These are phyloP conservation scores for Conus ventricosus DNA, from an alignment of 1,140 invertebrate species.

Conservation along the genomic window DNA sequence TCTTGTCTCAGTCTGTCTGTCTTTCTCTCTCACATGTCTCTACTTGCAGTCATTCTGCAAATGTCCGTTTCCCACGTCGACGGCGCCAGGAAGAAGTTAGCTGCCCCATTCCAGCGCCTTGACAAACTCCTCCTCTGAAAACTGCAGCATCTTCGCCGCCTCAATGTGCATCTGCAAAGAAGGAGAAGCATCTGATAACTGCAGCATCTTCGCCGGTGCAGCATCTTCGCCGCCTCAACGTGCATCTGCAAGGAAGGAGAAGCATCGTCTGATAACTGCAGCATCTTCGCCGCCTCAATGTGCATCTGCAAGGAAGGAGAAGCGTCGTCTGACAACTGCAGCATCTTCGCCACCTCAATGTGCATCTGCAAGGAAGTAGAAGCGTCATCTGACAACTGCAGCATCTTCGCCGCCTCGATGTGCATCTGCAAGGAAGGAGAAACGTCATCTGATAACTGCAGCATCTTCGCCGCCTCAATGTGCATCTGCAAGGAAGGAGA, in stretches of 20 bases:
- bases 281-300: slow-evolving; percentile 75
- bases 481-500: slow-evolving; percentile 69
- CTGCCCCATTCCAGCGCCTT: slow-evolving; percentile 75
- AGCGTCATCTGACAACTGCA: too few relatives aligned
- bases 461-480: slow-evolving; percentile 75
- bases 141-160: slow-evolving; percentile 75
- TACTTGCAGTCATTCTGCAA: background rate
- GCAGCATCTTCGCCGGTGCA: too few relatives aligned
- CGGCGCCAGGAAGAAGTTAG: slow-evolving; percentile 29
- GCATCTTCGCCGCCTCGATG: too few relatives aligned
- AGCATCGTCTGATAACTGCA: slow-evolving; percentile 75
- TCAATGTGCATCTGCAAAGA: slow-evolving; percentile 74
- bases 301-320: slow-evolving; percentile 69
- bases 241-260: slow-evolving; percentile 50
- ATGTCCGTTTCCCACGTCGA: background rate
- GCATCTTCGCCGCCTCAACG: too few relatives aligned
- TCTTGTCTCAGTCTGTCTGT: too few relatives aligned
- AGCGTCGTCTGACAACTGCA: background rate
- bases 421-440: slow-evolving; percentile 50
- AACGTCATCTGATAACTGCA: slow-evolving; percentile 74
- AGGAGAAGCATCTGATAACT: background rate
- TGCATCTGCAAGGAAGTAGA: too few relatives aligned
- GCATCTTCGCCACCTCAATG: too few relatives aligned
- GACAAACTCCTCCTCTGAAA: slow-evolving; percentile 75
- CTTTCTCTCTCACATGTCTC: too few relatives aligned